phyloP scores from a whole-genome alignment of 2,797 vertebrate species.

The Neomorphus geoffroyi region DNA sequence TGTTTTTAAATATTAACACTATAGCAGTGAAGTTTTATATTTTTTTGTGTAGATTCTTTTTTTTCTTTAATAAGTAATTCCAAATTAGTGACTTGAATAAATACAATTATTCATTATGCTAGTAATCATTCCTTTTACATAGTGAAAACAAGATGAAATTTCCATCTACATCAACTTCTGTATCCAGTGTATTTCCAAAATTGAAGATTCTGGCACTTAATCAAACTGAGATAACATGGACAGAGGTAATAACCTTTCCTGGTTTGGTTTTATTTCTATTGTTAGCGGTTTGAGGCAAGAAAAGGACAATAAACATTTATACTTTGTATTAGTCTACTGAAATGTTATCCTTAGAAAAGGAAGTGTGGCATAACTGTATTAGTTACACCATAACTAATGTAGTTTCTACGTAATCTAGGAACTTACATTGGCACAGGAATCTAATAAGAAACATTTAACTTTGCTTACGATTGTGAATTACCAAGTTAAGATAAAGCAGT shows the following conservation, averaged over 20 bases:
- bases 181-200: slow-evolving; percentile 73
- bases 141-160: slow-evolving; percentile 85
- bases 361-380: neutral
- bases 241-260: slow-evolving; percentile 80
- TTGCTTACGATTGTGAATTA: neutral
- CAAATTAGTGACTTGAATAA: neutral
- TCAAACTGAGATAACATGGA: slow-evolving; percentile 86
- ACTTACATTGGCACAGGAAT: neutral
- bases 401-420: neutral
- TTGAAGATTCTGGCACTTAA: slow-evolving; percentile 85
- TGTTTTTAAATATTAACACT: neutral
- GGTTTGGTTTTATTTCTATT: neutral
- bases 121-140: slow-evolving; percentile 17
- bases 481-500: neutral
- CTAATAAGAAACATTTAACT: neutral
- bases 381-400: neutral
- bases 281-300: neutral
- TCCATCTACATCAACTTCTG: slow-evolving; percentile 60
- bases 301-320: neutral
- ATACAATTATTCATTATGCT: neutral
- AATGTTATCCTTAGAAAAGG: neutral
- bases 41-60: neutral
- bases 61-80: neutral
- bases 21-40: neutral
- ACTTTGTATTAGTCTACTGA: neutral